Evolutionary conservation across 2,797 vertebrate species (phyloP), one percentile per base, ranked within the genome.

Genomic region (Xenentodon cancila): DNA sequence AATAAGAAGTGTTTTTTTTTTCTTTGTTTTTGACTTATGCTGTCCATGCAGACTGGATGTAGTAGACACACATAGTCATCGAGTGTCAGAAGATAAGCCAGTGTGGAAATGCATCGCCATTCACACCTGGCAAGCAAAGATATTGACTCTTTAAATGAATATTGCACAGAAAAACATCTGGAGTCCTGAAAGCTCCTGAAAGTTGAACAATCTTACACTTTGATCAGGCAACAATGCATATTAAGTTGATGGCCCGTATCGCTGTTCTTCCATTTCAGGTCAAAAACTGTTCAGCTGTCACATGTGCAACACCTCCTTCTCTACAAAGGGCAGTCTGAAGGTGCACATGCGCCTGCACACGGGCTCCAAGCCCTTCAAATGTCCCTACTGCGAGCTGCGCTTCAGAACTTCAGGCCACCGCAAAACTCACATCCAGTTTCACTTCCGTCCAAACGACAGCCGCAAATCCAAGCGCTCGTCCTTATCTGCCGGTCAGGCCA

Each of bases 341-440:
- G 98, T 99, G 5, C 98, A 99, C 88, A 99, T 99, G 98, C 96
- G 98, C 0, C 88, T 99, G 58, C 98, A 99, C 81, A 99, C 98
- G 0, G 98, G 98, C 75, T 98, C 98, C 62, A 99, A 99, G 78
- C 98, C 98, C 3, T 99, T 99, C 89, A 99, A 99, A 69, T 99
- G 98, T 59, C 97, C 98, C 0, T 95, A 96, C 86, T 99, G 98
- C 4, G 98, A 99, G 5, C 92, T 97, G 32, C 96, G 97, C 59
- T 99, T 99, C 89, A 95, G 98, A 15, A 99, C 98, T 0, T 99
- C 98, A 0, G 98, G 98, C 5, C 96, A 98, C 56, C 94, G 98
- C 60, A 99, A 99, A 93, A 99, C 97, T 0, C 98, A 99, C 86
- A 98, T 99, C 88, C 97, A 98, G 70, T 95, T 95, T 68, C 98